Evolutionary conservation across 1,140 invertebrate species (phyloP).

Genomic region (Neodiprion virginianus): DNA sequence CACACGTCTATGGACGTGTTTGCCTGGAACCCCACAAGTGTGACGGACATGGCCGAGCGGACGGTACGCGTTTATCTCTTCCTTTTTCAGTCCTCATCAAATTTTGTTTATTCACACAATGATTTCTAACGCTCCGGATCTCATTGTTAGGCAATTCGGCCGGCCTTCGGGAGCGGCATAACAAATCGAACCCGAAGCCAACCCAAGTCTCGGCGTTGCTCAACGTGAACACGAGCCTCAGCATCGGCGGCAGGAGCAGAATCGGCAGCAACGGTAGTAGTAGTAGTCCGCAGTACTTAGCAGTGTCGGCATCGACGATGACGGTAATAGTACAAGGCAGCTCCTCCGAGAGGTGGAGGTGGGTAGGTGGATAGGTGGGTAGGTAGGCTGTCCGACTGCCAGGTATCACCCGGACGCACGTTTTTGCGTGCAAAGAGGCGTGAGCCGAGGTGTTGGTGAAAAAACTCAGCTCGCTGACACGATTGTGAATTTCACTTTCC

Average conservation of each 20-base stretch:
- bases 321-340: background rate
- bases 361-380: background rate
- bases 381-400: background rate
- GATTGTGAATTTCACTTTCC: conserved; percentile 15
- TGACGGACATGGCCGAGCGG: too few relatives aligned
- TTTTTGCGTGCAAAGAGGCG: conserved; percentile 3
- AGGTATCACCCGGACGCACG: conserved; percentile 6
- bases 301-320: background rate
- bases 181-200: conserved; percentile 3
- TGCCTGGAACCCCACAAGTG: background rate
- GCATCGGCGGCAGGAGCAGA: background rate
- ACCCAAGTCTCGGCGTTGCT: background rate
- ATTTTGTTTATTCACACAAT: too few relatives aligned
- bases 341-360: background rate
- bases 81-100: background rate
- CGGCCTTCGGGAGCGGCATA: conserved; percentile 1
- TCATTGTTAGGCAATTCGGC: conserved; percentile 4
- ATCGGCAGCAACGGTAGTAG: background rate
- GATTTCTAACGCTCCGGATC: background rate
- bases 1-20: too few relatives aligned
- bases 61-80: background rate
- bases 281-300: background rate
- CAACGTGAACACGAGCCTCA: background rate
- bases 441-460: background rate
- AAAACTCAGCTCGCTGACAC: background rate